These are phyloP conservation scores for Opisthocomus hoazin DNA, from an alignment of 2,113 vertebrate genomes.

Conservation along the genomic window DNA sequence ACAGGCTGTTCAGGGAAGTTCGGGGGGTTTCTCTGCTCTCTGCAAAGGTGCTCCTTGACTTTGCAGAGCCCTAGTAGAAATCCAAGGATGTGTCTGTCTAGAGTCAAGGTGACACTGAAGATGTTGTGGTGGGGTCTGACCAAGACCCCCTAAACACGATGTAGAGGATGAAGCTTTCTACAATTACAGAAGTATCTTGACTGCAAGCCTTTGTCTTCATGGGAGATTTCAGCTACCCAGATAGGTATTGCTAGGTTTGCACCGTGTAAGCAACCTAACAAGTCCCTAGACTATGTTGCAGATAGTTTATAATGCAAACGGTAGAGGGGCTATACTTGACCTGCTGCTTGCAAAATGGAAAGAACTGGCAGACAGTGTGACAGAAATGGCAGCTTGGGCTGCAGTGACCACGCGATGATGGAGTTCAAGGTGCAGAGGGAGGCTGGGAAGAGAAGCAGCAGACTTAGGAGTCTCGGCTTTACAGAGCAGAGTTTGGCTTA, in stretches of 20 bases:
- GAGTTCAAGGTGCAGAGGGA: not conserved
- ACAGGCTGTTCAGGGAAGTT: not conserved
- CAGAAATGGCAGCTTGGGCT: not conserved
- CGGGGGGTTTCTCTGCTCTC: not conserved
- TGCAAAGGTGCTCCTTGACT: not conserved
- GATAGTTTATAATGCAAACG: not conserved
- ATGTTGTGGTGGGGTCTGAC: not conserved
- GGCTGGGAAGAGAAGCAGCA: not conserved
- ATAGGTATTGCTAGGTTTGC: not conserved
- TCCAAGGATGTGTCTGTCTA: not conserved
- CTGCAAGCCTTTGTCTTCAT: not conserved
- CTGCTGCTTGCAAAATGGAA: not conserved
- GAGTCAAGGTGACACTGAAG: not conserved
- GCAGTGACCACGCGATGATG: not conserved
- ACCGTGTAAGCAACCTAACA: not conserved
- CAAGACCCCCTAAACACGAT: not conserved
- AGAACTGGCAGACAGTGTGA: not conserved
- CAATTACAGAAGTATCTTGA: not conserved
- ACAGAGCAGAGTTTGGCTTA: not conserved
- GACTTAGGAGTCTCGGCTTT: not conserved
- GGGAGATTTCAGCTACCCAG: not conserved
- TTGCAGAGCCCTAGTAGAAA: not conserved
- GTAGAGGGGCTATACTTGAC: not conserved
- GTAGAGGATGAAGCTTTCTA: not conserved
- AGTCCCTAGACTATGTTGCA: not conserved